A percentile compares a stretch with the other conserved stretches of the same genome.
Conservation (phyloP, 2,888 invertebrate species). For the Podotricha telesiphe region DNA sequence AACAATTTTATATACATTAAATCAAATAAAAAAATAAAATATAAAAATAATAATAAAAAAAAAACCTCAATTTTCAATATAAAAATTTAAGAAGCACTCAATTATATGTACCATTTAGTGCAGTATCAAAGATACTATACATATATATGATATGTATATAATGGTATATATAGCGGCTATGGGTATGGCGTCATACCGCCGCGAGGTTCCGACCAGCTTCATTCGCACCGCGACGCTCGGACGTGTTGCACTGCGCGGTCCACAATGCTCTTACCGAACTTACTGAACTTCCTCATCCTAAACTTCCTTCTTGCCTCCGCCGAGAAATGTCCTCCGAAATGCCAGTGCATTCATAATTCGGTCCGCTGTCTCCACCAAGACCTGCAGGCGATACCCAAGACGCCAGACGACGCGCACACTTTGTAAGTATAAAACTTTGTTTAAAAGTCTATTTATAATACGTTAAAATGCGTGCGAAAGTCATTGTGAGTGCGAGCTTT, state of each 20-base stretch:
- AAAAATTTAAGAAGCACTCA: neutral
- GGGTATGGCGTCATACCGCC: constrained; percentile 35
- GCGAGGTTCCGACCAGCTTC: constrained; percentile 34
- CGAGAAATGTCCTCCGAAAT: constrained; percentile 64
- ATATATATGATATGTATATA: neutral
- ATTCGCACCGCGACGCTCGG: constrained; percentile 51
- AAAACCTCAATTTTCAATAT: neutral
- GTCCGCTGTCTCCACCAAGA: constrained; percentile 66
- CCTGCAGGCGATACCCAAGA: constrained; percentile 60
- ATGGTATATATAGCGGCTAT: constrained; percentile 9
- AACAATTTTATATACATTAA: too few relatives aligned
- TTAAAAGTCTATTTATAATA: constrained; percentile 42
- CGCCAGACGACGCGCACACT: constrained; percentile 63
- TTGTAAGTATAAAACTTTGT: constrained; percentile 64
- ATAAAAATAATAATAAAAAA: too few relatives aligned
- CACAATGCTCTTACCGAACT: constrained; percentile 53
- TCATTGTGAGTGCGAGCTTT: constrained; percentile 46
- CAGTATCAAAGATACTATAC: neutral
- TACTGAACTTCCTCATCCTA: constrained; percentile 57
- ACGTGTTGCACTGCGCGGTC: constrained; percentile 39
- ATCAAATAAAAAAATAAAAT: too few relatives aligned
- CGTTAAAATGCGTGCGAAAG: constrained; percentile 44
- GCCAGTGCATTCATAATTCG: constrained; percentile 62
- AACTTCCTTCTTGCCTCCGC: constrained; percentile 50
- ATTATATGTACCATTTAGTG: neutral